Evolutionary conservation across 2,888 invertebrate genomes (phyloP).

Genomic region (Physocephala rufipes): DNA sequence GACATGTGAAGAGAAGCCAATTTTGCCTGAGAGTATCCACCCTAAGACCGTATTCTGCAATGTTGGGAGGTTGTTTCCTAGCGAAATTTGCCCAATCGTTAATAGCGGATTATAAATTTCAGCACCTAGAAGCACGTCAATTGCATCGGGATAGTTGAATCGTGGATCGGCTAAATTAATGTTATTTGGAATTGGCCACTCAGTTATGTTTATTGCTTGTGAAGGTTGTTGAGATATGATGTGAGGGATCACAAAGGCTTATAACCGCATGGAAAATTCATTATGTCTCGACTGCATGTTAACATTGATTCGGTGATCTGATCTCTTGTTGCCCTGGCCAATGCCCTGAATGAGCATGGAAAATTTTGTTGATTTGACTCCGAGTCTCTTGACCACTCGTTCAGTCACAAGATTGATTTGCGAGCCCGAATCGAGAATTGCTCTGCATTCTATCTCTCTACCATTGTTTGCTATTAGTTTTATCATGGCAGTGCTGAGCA

Average conservation of each 20-base stretch:
- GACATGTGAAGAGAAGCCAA: too few relatives aligned
- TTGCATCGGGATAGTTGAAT: not conserved
- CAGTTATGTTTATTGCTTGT: not conserved
- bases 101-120: slow-evolving; percentile 19
- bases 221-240: slow-evolving; percentile 14
- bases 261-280: not conserved
- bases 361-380: not conserved
- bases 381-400: slow-evolving; percentile 2
- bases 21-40: slow-evolving; percentile 17
- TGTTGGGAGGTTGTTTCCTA: slow-evolving; percentile 12
- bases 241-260: not conserved
- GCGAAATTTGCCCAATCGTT: slow-evolving; percentile 11
- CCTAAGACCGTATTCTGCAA: slow-evolving; percentile 27
- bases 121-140: slow-evolving; percentile 21
- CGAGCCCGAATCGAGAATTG: not conserved
- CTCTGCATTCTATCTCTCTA: not conserved
- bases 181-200: slow-evolving; percentile 16
- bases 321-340: not conserved
- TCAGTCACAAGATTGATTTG: slow-evolving; percentile 15
- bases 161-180: slow-evolving; percentile 8
- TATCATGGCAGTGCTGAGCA: not conserved
- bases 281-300: slow-evolving; percentile 1
- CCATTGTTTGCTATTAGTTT: not conserved
- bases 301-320: slow-evolving; percentile 10
- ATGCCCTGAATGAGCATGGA: not conserved